phyloP scores from a whole-genome alignment of 2,888 invertebrate species.

The Biston betularia region DNA sequence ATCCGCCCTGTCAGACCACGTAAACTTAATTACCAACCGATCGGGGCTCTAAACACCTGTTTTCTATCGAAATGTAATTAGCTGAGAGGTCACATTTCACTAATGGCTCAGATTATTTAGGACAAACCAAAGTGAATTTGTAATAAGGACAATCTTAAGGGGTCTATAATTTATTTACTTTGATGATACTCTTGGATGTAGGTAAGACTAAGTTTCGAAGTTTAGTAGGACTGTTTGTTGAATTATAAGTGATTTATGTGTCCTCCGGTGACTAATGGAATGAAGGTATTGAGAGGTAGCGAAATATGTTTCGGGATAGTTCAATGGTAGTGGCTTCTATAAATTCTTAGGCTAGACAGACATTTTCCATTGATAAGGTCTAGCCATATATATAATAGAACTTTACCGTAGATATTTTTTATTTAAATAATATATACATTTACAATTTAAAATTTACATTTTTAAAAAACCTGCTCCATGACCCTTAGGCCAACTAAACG shows the following conservation, averaged over 20 bases:
- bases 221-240: slow-evolving; percentile 50
- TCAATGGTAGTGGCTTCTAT: not conserved
- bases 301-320: slow-evolving; percentile 2
- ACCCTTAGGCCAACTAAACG: too few species aligned
- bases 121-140: slow-evolving; percentile 75
- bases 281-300: slow-evolving; percentile 23
- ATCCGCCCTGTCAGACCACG: slow-evolving; percentile 65
- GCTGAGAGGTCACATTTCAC: slow-evolving; percentile 60
- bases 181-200: slow-evolving; percentile 53
- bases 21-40: slow-evolving; percentile 67
- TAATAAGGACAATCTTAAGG: slow-evolving; percentile 71
- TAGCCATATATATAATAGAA: too few species aligned
- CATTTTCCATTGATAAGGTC: not conserved
- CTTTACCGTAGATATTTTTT: too few species aligned
- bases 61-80: slow-evolving; percentile 77
- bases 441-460: too few species aligned
- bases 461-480: too few species aligned
- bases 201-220: slow-evolving; percentile 49
- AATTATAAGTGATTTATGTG: slow-evolving; percentile 39
- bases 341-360: not conserved
- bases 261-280: slow-evolving; percentile 32
- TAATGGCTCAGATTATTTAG: slow-evolving; percentile 72
- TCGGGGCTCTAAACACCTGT: slow-evolving; percentile 68
- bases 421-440: too few species aligned
- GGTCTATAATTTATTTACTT: slow-evolving; percentile 72